Percentiles rank a stretch among this genome's conserved stretches.
phyloP scores from a whole-genome alignment of 2,888 invertebrate species.

The Miltochrista miniata region DNA sequence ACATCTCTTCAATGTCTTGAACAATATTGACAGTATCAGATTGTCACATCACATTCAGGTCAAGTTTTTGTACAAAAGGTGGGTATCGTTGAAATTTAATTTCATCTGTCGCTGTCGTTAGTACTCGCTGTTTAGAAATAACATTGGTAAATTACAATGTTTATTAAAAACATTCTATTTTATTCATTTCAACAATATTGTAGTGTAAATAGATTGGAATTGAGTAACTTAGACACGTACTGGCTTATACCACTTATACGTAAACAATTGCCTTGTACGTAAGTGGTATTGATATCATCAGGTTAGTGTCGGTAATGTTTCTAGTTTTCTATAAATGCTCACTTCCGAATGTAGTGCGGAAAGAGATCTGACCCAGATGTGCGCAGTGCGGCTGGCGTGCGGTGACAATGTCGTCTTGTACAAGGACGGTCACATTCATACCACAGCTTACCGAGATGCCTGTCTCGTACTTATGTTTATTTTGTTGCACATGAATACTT shows the following conservation, averaged over 20 bases:
- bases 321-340: constrained; percentile 38
- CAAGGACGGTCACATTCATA: constrained; percentile 75
- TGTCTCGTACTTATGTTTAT: constrained; percentile 47
- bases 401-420: constrained; percentile 52
- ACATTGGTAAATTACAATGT: constrained; percentile 8
- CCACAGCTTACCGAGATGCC: constrained; percentile 46
- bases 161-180: constrained; percentile 10
- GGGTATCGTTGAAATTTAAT: constrained; percentile 14
- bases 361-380: constrained; percentile 56
- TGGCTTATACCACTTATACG: constrained; percentile 6
- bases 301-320: constrained; percentile 40
- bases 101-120: constrained; percentile 7
- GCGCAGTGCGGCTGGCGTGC: constrained; percentile 42
- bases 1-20: constrained; percentile 27
- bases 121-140: constrained; percentile 19
- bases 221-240: constrained; percentile 13
- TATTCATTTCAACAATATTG: constrained; percentile 13
- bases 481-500: constrained; percentile 50
- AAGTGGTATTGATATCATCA: constrained; percentile 31
- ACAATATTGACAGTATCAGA: constrained; percentile 34
- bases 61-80: constrained; percentile 19
- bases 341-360: constrained; percentile 54
- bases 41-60: constrained; percentile 27
- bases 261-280: constrained; percentile 35
- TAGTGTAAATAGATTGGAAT: constrained; percentile 6